These are phyloP conservation scores for Tamandua tetradactyla DNA, from an alignment of 2,797 vertebrate genomes.

Conservation along the genomic window DNA sequence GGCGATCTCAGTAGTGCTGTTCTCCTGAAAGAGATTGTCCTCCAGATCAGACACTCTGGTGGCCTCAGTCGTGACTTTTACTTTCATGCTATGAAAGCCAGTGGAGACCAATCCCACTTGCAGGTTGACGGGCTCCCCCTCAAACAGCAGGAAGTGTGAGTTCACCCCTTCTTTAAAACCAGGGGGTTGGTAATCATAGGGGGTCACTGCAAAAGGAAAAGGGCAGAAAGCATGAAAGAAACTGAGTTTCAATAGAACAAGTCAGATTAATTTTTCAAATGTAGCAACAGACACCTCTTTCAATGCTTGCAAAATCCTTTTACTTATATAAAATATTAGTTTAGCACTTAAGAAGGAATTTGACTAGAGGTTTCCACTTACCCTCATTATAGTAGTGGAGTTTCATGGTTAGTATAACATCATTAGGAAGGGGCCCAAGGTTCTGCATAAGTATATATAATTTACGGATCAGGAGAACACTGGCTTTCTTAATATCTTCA, in stretches of 20 bases:
- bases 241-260: neutral
- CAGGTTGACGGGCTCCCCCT: conserved; percentile 89
- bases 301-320: conserved; percentile 31
- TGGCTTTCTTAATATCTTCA: conserved; percentile 88
- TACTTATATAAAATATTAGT: neutral
- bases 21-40: conserved; percentile 66
- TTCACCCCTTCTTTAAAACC: conserved; percentile 84
- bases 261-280: neutral
- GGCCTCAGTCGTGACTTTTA: conserved; percentile 91
- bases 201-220: conserved; percentile 83
- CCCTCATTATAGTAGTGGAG: conserved; percentile 95
- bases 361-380: conserved; percentile 78
- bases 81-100: conserved; percentile 91
- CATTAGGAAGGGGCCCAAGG: conserved; percentile 90
- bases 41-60: conserved; percentile 85
- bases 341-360: neutral
- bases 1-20: conserved; percentile 77
- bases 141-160: conserved; percentile 86
- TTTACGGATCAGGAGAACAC: conserved; percentile 91
- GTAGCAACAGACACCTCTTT: neutral
- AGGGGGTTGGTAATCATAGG: conserved; percentile 85
- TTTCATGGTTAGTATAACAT: conserved; percentile 93
- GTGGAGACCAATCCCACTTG: conserved; percentile 91
- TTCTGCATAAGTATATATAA: conserved; percentile 95
- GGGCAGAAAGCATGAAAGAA: conserved; percentile 11